Base-by-base conservation (phyloP, 2,888 invertebrate species). In the Diplazon laetatorius region DNA sequence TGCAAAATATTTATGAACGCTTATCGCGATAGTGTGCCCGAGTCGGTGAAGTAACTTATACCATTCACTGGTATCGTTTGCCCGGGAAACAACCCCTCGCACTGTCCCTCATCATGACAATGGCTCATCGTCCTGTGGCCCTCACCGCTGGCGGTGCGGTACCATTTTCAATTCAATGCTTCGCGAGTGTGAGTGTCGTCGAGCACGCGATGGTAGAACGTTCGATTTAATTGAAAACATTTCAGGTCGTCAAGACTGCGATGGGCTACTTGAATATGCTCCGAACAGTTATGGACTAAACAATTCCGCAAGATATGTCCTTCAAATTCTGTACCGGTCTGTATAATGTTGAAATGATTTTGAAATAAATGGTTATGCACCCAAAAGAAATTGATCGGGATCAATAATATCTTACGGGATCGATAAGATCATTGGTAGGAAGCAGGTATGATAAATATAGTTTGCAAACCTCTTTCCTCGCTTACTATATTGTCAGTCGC, bases 261-360 rank as follows among this genome's bases (percentile, higher is more conserved):
- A 46, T 83, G 69, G 73, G 63, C 5, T 83, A 83, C 39, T 66
- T 83, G 2, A 83, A 83, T 6, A 63, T 83, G 12, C 68, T 83
- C 1, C 78, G 80, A 20, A 62, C 78, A 16, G 57, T 83, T 12
- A 42, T 66, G 46, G 46, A 63, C 20, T 44, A 10, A 62, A 18
- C 4, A 6, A 12, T 5, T 3, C 14, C 14, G 1, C 14, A n/a
- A 2, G 5, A 14, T 8, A 22, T 16, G 9, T 44, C 3, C 14
- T 55, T 30, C 5, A 55, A 30, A 14, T 20, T n/a, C n/a, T n/a
- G n/a, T n/a, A n/a, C n/a, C n/a, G 25, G 6, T 42, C 12, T 2
- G n/a, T 42, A n/a, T 42, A 52, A 22, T 12, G n/a, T 12, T 5
- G n/a, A n/a, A n/a, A n/a, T n/a, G n/a, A n/a, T n/a, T n/a, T n/a